A percentile compares a stretch with the other conserved stretches of the same genome.
Evolutionary conservation across 2,113 vertebrate genomes (phyloP).

Genomic region (Solea solea): DNA sequence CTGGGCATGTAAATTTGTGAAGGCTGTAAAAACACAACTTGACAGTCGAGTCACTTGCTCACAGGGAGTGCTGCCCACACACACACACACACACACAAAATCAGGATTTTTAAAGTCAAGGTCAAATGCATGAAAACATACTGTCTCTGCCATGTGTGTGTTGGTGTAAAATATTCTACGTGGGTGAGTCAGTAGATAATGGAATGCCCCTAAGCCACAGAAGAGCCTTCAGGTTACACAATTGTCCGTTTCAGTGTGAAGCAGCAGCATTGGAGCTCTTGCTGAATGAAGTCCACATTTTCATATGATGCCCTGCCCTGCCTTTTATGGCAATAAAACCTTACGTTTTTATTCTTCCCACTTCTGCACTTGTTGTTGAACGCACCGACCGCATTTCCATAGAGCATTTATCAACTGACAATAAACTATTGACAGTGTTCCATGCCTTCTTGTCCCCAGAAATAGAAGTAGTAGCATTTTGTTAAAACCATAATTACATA

Average conservation of each 20-base stretch:
- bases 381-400: conserved; percentile 5
- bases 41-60: conserved; percentile 61
- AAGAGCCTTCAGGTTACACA: conserved; percentile 36
- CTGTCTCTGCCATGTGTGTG: not conserved
- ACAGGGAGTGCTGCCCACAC: conserved; percentile 67
- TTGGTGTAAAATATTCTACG: conserved; percentile 10
- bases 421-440: conserved; percentile 17
- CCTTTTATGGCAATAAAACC: conserved; percentile 17
- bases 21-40: conserved; percentile 66
- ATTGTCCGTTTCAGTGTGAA: conserved; percentile 29
- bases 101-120: conserved; percentile 50
- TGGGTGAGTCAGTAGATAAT: conserved; percentile 45
- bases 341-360: not conserved
- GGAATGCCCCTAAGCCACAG: conserved; percentile 17
- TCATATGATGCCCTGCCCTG: not conserved
- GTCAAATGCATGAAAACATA: conserved; percentile 56
- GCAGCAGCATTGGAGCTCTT: conserved; percentile 22
- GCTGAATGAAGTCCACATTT: conserved; percentile 34
- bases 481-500: too few species aligned
- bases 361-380: not conserved
- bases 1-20: conserved; percentile 73
- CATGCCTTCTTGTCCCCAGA: not conserved
- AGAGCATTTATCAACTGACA: conserved; percentile 5
- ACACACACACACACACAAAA: conserved; percentile 26
- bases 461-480: too few species aligned